Evolutionary conservation across 2,888 invertebrate species (phyloP).

Genomic region (Gymnosoma rotundatum): DNA sequence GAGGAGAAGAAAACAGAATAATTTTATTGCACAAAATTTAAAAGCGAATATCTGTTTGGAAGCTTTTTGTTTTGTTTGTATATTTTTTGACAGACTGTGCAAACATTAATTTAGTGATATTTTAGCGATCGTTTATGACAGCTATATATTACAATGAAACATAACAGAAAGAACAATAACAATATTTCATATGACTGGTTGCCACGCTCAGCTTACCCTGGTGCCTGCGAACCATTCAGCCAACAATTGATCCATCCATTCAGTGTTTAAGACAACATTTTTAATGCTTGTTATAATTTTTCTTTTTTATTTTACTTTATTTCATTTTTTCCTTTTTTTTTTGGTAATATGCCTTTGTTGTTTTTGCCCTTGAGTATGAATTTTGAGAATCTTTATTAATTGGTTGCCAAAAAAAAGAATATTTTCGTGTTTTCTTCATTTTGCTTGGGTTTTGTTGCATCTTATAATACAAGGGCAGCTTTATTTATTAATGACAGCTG

Average conservation of each 20-base stretch:
- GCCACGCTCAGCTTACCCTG: conserved; percentile 1
- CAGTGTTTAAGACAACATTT: conserved; percentile 28
- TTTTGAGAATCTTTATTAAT: conserved; percentile 54
- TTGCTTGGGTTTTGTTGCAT: conserved; percentile 6
- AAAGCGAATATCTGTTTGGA: conserved; percentile 9
- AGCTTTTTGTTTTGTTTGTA: background rate
- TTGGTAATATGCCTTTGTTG: conserved; percentile 32
- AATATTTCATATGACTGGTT: conserved; percentile 36
- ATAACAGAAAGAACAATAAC: conserved; percentile 15
- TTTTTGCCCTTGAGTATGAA: conserved; percentile 18
- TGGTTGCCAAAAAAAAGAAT: conserved; percentile 39
- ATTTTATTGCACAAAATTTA: background rate
- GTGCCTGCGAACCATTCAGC: conserved; percentile 4
- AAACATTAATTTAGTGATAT: conserved; percentile 63
- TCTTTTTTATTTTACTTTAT: background rate
- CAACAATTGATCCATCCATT: conserved; percentile 23
- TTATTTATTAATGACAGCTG: conserved; percentile 62
- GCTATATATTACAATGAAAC: conserved; percentile 58
- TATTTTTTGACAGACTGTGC: conserved; percentile 55
- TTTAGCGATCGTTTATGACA: conserved; percentile 62
- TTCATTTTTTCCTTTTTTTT: background rate
- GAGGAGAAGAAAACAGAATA: background rate
- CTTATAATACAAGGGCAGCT: background rate
- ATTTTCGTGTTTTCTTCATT: conserved; percentile 20
- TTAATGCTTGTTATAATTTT: conserved; percentile 50